These are phyloP conservation scores for Vombatus ursinus DNA, from an alignment of 2,113 vertebrate genomes.

Conservation along the genomic window DNA sequence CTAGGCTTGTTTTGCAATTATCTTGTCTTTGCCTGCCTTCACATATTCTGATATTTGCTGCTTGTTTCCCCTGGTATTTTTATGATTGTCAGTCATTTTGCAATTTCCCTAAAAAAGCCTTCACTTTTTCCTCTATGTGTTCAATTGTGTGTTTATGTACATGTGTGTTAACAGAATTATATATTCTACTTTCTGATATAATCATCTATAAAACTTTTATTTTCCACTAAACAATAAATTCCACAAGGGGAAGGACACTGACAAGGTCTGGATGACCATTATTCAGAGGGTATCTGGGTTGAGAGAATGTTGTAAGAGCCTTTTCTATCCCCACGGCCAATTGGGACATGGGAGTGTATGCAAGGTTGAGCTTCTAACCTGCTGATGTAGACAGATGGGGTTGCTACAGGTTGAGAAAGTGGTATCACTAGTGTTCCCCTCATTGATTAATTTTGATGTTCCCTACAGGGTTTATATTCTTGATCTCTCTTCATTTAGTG, in stretches of 20 bases:
- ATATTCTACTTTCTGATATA: background rate
- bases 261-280: background rate
- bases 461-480: constrained; percentile 46
- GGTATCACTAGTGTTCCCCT: background rate
- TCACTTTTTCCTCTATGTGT: background rate
- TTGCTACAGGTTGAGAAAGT: background rate
- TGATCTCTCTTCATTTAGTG: constrained; percentile 62
- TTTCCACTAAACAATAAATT: background rate
- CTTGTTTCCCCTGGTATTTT: background rate
- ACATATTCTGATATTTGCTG: background rate
- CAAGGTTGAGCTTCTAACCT: constrained; percentile 1
- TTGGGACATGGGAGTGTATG: background rate
- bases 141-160: background rate
- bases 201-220: background rate
- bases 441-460: background rate
- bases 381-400: background rate
- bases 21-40: background rate
- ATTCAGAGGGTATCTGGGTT: too few relatives aligned
- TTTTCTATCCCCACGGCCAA: constrained; percentile 1
- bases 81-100: background rate
- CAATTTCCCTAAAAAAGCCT: background rate
- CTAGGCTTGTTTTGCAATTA: background rate
- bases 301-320: background rate
- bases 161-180: background rate
- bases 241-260: background rate